phyloP scores from a whole-genome alignment of 2,888 invertebrate species.

The Melanostoma scalare region DNA sequence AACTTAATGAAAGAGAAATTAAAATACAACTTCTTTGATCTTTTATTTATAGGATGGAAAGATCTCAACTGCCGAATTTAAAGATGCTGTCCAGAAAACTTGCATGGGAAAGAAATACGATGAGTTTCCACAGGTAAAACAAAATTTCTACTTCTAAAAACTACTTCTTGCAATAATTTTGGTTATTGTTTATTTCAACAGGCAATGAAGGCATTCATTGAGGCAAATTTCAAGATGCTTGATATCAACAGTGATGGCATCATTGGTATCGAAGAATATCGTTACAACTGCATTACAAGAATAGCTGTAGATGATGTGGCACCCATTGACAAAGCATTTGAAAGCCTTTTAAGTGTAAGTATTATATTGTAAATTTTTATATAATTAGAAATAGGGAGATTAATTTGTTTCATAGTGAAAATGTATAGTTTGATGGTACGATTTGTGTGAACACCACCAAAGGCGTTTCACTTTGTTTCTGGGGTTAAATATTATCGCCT shows the following conservation, averaged over 20 bases:
- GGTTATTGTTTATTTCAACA: conserved; percentile 60
- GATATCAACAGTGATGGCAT: conserved; percentile 91
- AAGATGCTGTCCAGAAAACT: conserved; percentile 90
- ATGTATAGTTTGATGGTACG: no score
- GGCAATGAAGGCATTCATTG: conserved; percentile 93
- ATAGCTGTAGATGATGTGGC: conserved; percentile 90
- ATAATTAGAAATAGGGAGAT: no score
- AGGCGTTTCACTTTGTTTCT: no score
- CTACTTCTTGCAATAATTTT: neutral
- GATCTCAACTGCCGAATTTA: conserved; percentile 91
- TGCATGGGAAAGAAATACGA: conserved; percentile 90
- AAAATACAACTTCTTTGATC: conserved; percentile 66
- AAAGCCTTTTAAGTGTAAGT: conserved; percentile 89
- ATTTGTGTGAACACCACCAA: no score
- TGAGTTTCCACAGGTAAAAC: conserved; percentile 87
- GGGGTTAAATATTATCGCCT: no score
- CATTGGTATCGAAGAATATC: conserved; percentile 90
- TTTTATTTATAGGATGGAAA: conserved; percentile 87
- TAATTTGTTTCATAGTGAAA: no score
- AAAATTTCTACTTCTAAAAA: neutral
- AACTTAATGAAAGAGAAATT: neutral
- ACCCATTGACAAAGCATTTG: conserved; percentile 89
- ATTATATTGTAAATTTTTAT: neutral
- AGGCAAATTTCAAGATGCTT: conserved; percentile 91
- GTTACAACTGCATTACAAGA: conserved; percentile 91